phyloP scores from a whole-genome alignment of 1,140 invertebrate species.

The Brachionus sp. region DNA sequence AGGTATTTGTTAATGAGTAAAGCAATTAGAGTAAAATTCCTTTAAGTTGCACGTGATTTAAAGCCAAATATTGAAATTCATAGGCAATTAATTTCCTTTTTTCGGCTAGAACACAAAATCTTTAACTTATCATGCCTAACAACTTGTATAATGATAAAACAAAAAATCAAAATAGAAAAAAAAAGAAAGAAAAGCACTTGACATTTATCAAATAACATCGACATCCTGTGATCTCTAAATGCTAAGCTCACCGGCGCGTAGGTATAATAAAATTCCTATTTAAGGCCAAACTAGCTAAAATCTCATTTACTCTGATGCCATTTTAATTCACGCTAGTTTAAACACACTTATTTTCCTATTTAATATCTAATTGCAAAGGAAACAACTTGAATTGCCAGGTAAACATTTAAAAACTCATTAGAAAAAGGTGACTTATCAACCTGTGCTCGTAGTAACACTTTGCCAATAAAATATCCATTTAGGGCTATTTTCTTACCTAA shows the following conservation, averaged over 20 bases:
- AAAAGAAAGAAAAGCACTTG: background rate
- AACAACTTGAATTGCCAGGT: background rate
- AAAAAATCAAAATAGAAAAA: too few relatives aligned
- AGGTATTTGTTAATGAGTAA: background rate
- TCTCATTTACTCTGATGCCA: background rate
- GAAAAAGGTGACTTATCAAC: background rate
- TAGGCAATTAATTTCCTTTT: constrained; percentile 31
- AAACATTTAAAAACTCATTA: constrained; percentile 12
- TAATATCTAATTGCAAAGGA: background rate
- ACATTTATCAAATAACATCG: constrained; percentile 5
- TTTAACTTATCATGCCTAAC: constrained; percentile 38
- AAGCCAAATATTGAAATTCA: background rate
- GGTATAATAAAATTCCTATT: background rate
- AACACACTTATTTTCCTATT: background rate
- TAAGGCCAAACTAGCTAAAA: background rate
- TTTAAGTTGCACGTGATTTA: background rate
- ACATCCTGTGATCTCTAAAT: background rate
- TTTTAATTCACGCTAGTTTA: background rate
- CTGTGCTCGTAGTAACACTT: background rate
- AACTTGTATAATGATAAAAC: background rate
- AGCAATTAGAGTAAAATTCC: background rate
- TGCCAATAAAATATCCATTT: background rate
- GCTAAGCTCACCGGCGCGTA: background rate
- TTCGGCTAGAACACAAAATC: background rate
- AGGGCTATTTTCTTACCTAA: background rate